Evolutionary conservation across 2,113 vertebrate genomes (phyloP).

Genomic region (Carassius auratus): DNA sequence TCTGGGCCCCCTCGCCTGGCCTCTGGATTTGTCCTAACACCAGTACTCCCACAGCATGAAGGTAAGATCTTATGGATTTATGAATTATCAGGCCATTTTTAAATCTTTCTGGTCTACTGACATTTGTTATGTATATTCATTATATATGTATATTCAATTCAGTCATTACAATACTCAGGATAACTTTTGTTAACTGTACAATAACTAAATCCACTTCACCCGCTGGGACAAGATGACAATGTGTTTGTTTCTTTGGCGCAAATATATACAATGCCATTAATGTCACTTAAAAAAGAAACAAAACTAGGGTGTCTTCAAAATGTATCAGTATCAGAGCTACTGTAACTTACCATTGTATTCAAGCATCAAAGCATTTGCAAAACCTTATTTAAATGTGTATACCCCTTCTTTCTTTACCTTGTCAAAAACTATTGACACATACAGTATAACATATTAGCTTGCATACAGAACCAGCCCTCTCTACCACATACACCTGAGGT

Average conservation of each 20-base stretch:
- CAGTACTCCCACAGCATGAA: too few species aligned
- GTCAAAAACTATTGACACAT: not conserved
- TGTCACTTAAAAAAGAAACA: not conserved
- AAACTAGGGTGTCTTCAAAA: not conserved
- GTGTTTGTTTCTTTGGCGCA: too few species aligned
- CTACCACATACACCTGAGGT: not conserved
- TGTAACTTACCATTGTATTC: not conserved
- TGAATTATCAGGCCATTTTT: not conserved
- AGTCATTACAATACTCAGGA: too few species aligned
- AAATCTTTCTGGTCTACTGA: not conserved
- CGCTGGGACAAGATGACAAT: too few species aligned
- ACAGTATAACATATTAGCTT: not conserved
- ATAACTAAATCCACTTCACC: not conserved
- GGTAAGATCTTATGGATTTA: not conserved
- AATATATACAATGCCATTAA: too few species aligned
- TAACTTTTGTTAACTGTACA: too few species aligned
- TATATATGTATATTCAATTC: not conserved
- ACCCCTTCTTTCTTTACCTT: not conserved
- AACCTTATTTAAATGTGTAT: not conserved
- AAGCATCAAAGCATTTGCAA: too few species aligned
- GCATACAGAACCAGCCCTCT: not conserved
- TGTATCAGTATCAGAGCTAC: not conserved
- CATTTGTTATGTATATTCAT: not conserved
- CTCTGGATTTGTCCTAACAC: too few species aligned
- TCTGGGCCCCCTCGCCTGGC: too few species aligned